Percentiles rank a stretch among this genome's conserved stretches.
These are phyloP conservation scores for Cyanoliseus patagonus DNA, from an alignment of 2,113 vertebrate species.

Conservation along the genomic window DNA sequence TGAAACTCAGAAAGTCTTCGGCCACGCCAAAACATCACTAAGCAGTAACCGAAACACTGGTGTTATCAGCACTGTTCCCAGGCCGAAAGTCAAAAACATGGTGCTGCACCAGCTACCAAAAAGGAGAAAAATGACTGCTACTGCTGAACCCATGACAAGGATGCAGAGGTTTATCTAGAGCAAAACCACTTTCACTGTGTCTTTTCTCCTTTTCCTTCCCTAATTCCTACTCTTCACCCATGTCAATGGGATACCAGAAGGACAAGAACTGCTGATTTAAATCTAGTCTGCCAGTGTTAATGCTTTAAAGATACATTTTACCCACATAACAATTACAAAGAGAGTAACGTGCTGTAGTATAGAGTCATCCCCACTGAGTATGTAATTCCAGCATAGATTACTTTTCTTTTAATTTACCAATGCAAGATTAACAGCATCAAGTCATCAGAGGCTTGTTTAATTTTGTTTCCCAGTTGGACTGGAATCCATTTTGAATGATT, in stretches of 20 bases:
- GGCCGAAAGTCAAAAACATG: too few relatives aligned
- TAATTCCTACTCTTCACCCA: not conserved
- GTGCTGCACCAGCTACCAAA: too few relatives aligned
- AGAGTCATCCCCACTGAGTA: not conserved
- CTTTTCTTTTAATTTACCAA: not conserved
- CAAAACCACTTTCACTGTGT: not conserved
- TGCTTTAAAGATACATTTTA: not conserved
- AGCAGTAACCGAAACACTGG: too few relatives aligned
- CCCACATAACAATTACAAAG: not conserved
- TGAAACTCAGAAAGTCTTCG: too few relatives aligned
- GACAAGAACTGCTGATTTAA: not conserved
- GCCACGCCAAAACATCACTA: too few relatives aligned
- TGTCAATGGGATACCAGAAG: not conserved
- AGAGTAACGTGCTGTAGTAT: not conserved
- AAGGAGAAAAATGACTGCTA: too few relatives aligned
- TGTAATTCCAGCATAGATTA: not conserved
- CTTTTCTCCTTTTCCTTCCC: not conserved
- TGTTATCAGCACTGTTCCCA: too few relatives aligned
- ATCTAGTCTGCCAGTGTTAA: not conserved
- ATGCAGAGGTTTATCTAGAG: not conserved
- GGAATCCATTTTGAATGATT: constrained; percentile 34
- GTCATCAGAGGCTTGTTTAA: not conserved
- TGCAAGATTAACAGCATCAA: not conserved
- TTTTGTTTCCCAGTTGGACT: not conserved
- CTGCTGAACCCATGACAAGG: not conserved